Base-by-base conservation (phyloP, 2,797 vertebrate species). In the Tokudaia tokunoshimensis region DNA sequence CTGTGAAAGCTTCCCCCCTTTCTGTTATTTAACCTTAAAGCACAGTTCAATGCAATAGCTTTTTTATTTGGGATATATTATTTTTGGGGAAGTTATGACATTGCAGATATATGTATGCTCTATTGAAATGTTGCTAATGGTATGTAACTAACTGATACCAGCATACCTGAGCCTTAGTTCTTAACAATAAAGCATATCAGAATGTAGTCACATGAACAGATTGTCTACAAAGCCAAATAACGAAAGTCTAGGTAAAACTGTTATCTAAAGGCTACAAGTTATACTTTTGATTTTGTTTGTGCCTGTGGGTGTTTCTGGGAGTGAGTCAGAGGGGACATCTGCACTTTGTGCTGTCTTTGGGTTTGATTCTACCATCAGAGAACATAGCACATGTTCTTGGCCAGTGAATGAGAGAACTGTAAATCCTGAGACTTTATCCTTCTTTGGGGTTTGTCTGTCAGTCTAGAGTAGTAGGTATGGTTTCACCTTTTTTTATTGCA, bases 21-120 rank as follows among this genome's bases (percentile, higher is more conserved):
- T 47, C 59, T 97, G 31, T 97, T 96, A 52, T 90, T 97, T 61
- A 26, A 92, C 85, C 97, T 86, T 94, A 97, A 79, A 94, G 67
- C 67, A 86, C 11, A 76, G 17, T 97, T 97, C 70, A 96, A 57
- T 95, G 80, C 50, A 98, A 90, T 96, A 94, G 96, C 17, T 41
- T 96, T 96, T 96, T n/a, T 84, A 63, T 91, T 97, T 97, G 90
- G 76, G 26, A 98, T 98, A 97, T 97, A 83, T 41, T 96, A 4
- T 67, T 93, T 98, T 97, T 95, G 92, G 92, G 95, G 95, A 98
- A 88, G 52, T 78, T 76, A 81, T 91, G 67, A 24, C 47, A 91
- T 93, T 92, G 80, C 22, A 87, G 17, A 34, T 97, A 94, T 93
- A 83, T 96, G 52, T 4, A 10, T 90, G 75, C 47, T 97, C 44